Base-by-base conservation (phyloP, 2,113 vertebrate genomes). In the Hystrix cristata region DNA sequence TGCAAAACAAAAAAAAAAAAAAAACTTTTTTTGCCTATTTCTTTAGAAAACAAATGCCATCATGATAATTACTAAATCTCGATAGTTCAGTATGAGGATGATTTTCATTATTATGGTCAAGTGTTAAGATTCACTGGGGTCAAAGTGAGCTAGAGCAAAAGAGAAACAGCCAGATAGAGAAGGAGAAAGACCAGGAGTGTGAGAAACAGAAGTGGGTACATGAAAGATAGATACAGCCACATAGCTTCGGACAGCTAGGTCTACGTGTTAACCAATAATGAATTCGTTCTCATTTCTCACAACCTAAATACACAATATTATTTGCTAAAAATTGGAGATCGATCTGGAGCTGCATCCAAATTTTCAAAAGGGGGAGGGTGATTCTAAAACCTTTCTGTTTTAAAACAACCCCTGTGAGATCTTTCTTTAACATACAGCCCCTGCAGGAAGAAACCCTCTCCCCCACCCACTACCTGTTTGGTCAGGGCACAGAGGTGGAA, bases 1-100 rank as follows among this genome's bases (percentile, higher is more conserved):
- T 64, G 29, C 5, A 34, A 91, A 83, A 87, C 9, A 71, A 53
- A 93, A 93, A 89, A 85, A 25, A 89, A 85, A 25, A 53, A 43
- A 92, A 74, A 34, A 12, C 5, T 46, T 25, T 34, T 51, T 59
- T 46, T 81, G 48, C 31, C 59, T 43, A n/a, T 67, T 76, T 59
- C 21, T 88, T 83, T 55, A 53, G 65, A 88, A 76, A 90, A 82
- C 8, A 74, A 90, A 84, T 60, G 46, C 0, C 25, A 62, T 64
- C 1, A 9, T 55, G 4, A 43, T 51, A 64, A 67, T n/a, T 79
- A 90, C 18, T 83, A 69, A 88, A 51, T 91, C 38, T 64, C 55
- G 25, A 79, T 23, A 74, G 34, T 83, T 89, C 2, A 1, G 4
- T 1, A 78, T 64, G 23, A 81, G 27, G 64, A 67, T 51, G 23